Percentiles rank a stretch among this genome's conserved stretches.
These are phyloP conservation scores for Astreopora myriophthalma DNA, from an alignment of 64 coral and sea anemone species.

Conservation along the genomic window DNA sequence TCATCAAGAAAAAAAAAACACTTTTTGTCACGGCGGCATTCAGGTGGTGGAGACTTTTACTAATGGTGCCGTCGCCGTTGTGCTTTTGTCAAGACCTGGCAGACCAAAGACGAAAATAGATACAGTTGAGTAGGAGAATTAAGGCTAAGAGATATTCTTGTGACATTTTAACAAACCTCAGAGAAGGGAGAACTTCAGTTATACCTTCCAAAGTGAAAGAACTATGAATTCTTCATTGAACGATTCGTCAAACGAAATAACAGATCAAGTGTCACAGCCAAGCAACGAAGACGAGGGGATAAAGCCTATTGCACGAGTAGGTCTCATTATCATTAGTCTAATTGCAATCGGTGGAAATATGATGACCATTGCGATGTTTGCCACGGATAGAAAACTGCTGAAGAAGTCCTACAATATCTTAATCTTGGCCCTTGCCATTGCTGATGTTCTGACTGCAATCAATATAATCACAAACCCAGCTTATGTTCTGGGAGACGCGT, in stretches of 20 bases:
- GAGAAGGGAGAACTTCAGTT: neutral
- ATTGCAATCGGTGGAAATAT: constrained; percentile 30
- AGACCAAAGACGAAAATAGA: too few relatives aligned
- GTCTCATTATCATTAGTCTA: neutral
- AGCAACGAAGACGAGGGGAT: neutral
- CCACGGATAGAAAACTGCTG: constrained; percentile 2
- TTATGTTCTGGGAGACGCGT: constrained; percentile 14
- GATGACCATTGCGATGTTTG: constrained; percentile 11
- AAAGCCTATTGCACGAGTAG: neutral
- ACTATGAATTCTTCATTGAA: neutral
- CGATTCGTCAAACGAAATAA: neutral
- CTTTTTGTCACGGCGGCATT: too few relatives aligned
- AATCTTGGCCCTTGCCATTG: constrained; percentile 4
- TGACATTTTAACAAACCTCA: neutral
- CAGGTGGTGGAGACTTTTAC: too few relatives aligned
- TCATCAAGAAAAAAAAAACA: too few relatives aligned
- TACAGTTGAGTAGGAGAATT: too few relatives aligned
- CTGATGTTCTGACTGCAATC: constrained; percentile 24
- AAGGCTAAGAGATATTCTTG: neutral
- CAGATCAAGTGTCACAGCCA: neutral
- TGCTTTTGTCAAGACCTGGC: too few relatives aligned
- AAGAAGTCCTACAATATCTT: constrained; percentile 52
- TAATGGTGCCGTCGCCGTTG: too few relatives aligned
- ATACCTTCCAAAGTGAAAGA: neutral
- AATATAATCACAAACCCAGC: neutral